Percentiles rank a stretch among this genome's conserved stretches.
Evolutionary conservation across 2,797 vertebrate genomes (phyloP).

Genomic region (Phalanger gymnotis): DNA sequence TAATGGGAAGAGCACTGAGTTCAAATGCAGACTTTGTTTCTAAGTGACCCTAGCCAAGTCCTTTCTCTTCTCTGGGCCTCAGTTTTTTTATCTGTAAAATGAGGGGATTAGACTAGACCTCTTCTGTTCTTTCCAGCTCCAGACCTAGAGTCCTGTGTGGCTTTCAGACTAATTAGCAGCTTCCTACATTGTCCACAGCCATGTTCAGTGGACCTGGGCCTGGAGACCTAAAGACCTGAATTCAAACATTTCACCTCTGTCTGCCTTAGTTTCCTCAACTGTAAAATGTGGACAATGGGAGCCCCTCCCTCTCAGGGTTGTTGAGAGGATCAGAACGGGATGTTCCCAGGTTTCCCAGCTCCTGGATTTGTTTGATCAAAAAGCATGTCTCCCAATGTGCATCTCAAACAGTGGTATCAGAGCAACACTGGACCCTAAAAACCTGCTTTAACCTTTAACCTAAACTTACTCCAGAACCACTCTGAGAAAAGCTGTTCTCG

Average conservation of each 20-base stretch:
- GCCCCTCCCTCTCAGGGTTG: not conserved
- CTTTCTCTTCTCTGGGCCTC: not conserved
- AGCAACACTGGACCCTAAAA: slow-evolving; percentile 89
- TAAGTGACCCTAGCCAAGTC: too few relatives aligned
- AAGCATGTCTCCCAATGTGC: slow-evolving; percentile 86
- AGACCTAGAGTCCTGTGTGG: not conserved
- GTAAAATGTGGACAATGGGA: not conserved
- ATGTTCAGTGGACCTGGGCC: too few relatives aligned
- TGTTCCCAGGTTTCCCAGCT: too few relatives aligned
- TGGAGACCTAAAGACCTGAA: not conserved
- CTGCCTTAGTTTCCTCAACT: not conserved
- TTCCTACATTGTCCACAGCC: not conserved
- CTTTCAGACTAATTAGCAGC: not conserved
- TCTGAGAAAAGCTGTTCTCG: slow-evolving; percentile 83
- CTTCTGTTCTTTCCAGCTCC: not conserved
- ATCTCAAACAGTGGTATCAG: slow-evolving; percentile 83
- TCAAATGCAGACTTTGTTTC: not conserved
- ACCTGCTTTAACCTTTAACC: slow-evolving; percentile 85
- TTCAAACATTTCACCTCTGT: not conserved
- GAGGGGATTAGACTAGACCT: not conserved
- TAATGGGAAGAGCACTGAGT: not conserved
- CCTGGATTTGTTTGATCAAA: slow-evolving; percentile 86
- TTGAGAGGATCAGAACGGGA: not conserved
- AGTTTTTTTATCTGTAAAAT: too few relatives aligned
- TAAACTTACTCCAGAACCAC: slow-evolving; percentile 84